These are phyloP conservation scores for Trichonephila clavipes DNA, from an alignment of 1,140 invertebrate species.

Conservation along the genomic window DNA sequence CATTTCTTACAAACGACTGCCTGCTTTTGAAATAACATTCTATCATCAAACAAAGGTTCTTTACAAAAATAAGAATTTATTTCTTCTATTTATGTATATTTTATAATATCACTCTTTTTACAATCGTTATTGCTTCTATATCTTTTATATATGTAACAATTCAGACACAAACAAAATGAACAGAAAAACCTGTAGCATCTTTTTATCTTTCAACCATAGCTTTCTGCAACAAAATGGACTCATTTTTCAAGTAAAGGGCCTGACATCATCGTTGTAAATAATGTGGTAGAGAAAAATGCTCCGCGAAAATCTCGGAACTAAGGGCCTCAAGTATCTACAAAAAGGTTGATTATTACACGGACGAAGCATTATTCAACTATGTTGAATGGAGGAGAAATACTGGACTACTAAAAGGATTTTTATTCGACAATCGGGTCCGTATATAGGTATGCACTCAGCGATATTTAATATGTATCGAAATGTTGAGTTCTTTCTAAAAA, in stretches of 20 bases:
- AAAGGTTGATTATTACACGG: constrained; percentile 1
- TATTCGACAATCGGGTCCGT: neutral
- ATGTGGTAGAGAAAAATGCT: neutral
- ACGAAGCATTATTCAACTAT: neutral
- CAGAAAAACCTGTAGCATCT: neutral
- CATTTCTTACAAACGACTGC: too few species aligned
- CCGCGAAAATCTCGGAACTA: neutral
- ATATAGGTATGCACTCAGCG: neutral
- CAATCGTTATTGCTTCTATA: too few species aligned
- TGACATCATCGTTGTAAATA: constrained; percentile 21
- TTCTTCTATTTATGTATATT: too few species aligned
- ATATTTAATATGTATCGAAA: constrained; percentile 27
- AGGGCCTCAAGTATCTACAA: neutral
- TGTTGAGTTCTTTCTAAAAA: neutral
- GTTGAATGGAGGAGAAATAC: neutral
- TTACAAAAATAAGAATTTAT: too few species aligned
- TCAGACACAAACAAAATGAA: neutral
- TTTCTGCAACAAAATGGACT: neutral
- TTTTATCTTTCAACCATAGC: neutral
- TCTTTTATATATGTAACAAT: neutral
- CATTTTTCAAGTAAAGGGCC: neutral
- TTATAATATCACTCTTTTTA: too few species aligned
- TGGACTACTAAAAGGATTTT: neutral
- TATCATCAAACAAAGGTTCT: too few species aligned
- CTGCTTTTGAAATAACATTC: too few species aligned